phyloP scores from a whole-genome alignment of 30 jellyfish, hydroid and myxozoan species.

The Cassiopea andromeda region DNA sequence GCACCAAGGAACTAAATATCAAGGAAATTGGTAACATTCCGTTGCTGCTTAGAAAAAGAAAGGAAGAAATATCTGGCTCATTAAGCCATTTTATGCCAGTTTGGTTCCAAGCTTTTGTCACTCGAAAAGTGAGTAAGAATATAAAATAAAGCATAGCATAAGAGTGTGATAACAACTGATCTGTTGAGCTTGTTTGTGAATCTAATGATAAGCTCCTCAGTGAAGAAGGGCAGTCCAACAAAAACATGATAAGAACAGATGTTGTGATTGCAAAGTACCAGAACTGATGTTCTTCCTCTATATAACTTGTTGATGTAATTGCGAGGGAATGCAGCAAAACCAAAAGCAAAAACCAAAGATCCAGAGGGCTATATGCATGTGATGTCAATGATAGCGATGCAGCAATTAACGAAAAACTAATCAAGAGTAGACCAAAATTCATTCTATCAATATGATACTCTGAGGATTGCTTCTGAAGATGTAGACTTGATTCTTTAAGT shows the following conservation, averaged over 20 bases:
- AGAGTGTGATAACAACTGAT: too few species aligned
- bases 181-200: neutral
- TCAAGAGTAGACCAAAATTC: neutral
- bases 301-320: conserved; percentile 76
- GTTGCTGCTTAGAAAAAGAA: neutral
- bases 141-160: neutral
- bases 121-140: conserved; percentile 5
- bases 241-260: neutral
- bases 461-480: conserved; percentile 7
- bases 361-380: neutral
- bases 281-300: conserved; percentile 91
- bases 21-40: neutral
- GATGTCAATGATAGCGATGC: neutral
- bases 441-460: conserved; percentile 13
- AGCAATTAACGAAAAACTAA: neutral
- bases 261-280: conserved; percentile 79
- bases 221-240: neutral
- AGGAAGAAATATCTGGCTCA: conserved; percentile 53
- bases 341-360: neutral
- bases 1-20: conserved; percentile 2
- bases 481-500: conserved; percentile 18
- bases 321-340: neutral
- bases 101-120: conserved; percentile 81
- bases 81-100: conserved; percentile 86
- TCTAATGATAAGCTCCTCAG: neutral